Conservation (phyloP, 2,888 invertebrate species). For the Eudemis profundana region DNA sequence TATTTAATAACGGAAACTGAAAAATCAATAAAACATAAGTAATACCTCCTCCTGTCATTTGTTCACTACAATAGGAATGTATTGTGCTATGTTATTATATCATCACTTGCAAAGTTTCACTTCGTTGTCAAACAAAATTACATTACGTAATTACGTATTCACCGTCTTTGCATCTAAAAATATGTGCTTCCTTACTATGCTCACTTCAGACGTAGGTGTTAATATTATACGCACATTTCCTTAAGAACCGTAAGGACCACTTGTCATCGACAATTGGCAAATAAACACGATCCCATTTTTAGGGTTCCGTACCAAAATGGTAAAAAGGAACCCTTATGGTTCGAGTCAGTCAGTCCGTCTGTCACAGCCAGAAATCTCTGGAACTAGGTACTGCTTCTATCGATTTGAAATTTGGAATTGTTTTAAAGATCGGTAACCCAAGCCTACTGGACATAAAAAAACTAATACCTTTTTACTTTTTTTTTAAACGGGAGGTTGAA, state of each 20-base stretch:
- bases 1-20: neutral
- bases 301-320: no score
- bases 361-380: no score
- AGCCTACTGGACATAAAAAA: no score
- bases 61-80: conserved; percentile 31
- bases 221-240: conserved; percentile 27
- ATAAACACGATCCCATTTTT: no score
- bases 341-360: no score
- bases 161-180: conserved; percentile 56
- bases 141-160: conserved; percentile 71
- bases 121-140: conserved; percentile 79
- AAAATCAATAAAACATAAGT: neutral
- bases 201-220: conserved; percentile 30
- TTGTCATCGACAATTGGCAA: neutral
- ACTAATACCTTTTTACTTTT: no score
- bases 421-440: no score
- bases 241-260: conserved; percentile 9
- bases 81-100: conserved; percentile 68
- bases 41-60: neutral
- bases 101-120: conserved; percentile 73
- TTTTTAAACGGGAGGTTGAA: no score
- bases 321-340: no score
- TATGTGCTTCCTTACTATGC: conserved; percentile 63
- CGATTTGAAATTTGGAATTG: no score
- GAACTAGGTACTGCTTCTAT: no score